A percentile compares a stretch with the other conserved stretches of the same genome.
Conservation (phyloP, 1,140 invertebrate genomes). For the Zaprionus gabonicus region DNA sequence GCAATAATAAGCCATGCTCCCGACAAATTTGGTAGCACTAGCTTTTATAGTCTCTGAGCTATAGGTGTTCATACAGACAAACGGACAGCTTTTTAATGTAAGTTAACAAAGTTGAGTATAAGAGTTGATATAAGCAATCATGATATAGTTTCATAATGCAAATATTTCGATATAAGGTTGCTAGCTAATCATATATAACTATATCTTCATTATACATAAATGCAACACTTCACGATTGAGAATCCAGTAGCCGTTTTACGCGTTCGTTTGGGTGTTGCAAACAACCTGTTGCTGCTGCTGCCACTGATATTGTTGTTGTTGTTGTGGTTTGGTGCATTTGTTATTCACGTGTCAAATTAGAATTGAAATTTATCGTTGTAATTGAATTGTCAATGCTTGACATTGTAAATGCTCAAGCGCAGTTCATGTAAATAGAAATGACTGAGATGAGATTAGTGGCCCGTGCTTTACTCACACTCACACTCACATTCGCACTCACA, state of each 20-base stretch:
- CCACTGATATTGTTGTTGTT: not conserved
- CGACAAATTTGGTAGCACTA: too few relatives aligned
- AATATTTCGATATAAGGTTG: too few relatives aligned
- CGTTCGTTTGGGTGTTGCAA: not conserved
- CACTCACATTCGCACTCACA: not conserved
- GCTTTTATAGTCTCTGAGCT: too few relatives aligned
- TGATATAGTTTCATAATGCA: too few relatives aligned
- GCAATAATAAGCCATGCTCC: too few relatives aligned
- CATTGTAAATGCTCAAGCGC: slow-evolving; percentile 53
- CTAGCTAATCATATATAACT: not conserved
- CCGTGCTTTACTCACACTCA: not conserved
- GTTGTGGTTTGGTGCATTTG: slow-evolving; percentile 30
- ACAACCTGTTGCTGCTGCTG: slow-evolving; percentile 1
- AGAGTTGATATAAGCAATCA: too few relatives aligned
- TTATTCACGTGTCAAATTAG: slow-evolving; percentile 54
- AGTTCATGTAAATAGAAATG: slow-evolving; percentile 51
- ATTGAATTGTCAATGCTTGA: slow-evolving; percentile 56
- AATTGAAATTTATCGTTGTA: slow-evolving; percentile 56
- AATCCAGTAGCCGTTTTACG: not conserved
- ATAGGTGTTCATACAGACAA: too few relatives aligned
- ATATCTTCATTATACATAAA: not conserved
- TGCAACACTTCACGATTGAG: not conserved
- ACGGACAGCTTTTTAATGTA: too few relatives aligned
- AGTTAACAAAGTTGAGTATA: too few relatives aligned
- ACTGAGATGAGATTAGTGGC: slow-evolving; percentile 36